Evolutionary conservation across 1,140 invertebrate species (phyloP).

Genomic region (Drosophila paulistorum): DNA sequence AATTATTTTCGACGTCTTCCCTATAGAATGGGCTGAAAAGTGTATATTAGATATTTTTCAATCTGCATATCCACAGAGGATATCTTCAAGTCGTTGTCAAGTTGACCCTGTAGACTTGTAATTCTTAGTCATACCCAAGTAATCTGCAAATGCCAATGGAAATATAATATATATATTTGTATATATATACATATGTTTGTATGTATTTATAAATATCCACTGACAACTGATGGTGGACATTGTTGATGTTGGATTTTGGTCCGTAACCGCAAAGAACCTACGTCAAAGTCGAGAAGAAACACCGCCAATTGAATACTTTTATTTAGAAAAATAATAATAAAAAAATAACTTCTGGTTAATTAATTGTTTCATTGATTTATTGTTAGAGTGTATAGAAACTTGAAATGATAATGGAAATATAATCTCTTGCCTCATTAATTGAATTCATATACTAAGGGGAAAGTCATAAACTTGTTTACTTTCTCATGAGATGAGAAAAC

Average conservation of each 20-base stretch:
- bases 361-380: background rate
- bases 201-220: background rate
- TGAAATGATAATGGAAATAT: background rate
- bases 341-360: background rate
- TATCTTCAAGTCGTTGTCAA: background rate
- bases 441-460: too few species aligned
- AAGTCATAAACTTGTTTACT: too few species aligned
- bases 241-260: constrained; percentile 4
- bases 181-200: too few species aligned
- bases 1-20: background rate
- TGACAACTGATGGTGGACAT: background rate
- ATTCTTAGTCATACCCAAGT: background rate
- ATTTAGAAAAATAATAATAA: background rate
- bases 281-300: background rate
- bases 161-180: background rate
- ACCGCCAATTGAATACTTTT: constrained; percentile 1
- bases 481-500: too few species aligned
- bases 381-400: background rate
- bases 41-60: background rate
- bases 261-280: constrained; percentile 5
- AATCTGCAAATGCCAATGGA: constrained; percentile 4
- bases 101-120: background rate
- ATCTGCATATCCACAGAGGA: background rate
- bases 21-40: background rate
- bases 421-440: too few species aligned